Base-by-base conservation (phyloP, 2,113 vertebrate genomes). In the Callithrix jacchus region DNA sequence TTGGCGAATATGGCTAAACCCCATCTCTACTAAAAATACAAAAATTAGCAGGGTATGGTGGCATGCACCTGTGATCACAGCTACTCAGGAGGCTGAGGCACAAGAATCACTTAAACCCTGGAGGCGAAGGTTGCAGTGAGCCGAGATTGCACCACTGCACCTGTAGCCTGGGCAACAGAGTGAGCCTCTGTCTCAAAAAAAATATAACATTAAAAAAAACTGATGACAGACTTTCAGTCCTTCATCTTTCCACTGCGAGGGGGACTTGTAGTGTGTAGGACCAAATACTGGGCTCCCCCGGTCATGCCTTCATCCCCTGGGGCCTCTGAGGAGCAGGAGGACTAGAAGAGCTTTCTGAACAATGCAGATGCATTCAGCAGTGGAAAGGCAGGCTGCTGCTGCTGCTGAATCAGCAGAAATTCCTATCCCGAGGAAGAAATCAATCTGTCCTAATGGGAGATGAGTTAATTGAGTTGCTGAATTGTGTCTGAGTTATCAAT, bases 341-440 rank as follows among this genome's bases (percentile, higher is more conserved):
- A 42, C 3, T 0, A 11, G 20, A 49, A 25, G 58, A 32, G 35
- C 76, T 45, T 52, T 76, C 45, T 32, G 17, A 52, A 35, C 95
- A 21, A 40, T 1, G 30, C 8, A 45, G 71, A 37, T 0, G 1
- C 21, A 0, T 74, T 76, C n/a, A 0, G 68, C 70, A 68, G 45
- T 5, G 45, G 5, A 32, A 25, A 40, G 37, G 14, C 56, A 56
- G 37, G 14, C 56, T 71, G n/a, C 37, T 5, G 5, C 37, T 5
- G 5, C 40, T 35, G 79, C 82, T 68, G 68, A 90, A 42, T 86
- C 91, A 79, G 89, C 90, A 84, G 73, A 86, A 64, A 66, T 49
- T 12, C n/a, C 17, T 20, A 47, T 68, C 56, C 92, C 25, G 2
- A 71, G 20, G 20, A 92, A 91, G 56, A 95, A 74, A 81, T 16